These are phyloP conservation scores for Nemurella pictetii DNA, from an alignment of 2,888 invertebrate species.

Conservation along the genomic window DNA sequence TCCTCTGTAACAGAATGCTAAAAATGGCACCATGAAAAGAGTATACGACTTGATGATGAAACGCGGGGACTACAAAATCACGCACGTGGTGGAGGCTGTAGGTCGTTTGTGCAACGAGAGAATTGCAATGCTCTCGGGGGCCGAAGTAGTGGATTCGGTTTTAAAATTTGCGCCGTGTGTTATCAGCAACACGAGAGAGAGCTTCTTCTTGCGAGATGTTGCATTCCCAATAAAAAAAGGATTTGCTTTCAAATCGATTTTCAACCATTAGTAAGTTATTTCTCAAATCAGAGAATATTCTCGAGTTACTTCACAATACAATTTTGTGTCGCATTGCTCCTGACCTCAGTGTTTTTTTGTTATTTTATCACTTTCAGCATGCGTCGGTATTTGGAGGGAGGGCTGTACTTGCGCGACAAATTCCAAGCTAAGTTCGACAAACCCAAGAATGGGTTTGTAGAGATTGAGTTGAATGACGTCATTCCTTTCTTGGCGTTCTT, in stretches of 20 bases:
- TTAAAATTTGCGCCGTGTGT: background rate
- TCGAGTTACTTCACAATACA: too few relatives aligned
- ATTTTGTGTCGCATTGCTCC: too few relatives aligned
- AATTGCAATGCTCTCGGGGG: background rate
- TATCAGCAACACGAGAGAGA: background rate
- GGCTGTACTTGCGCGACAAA: too few relatives aligned
- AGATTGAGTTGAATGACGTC: too few relatives aligned
- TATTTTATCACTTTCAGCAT: too few relatives aligned
- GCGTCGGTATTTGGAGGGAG: too few relatives aligned
- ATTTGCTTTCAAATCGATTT: background rate
- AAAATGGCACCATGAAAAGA: background rate
- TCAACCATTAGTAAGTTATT: background rate
- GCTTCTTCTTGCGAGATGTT: background rate
- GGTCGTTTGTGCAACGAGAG: background rate
- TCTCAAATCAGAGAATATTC: too few relatives aligned
- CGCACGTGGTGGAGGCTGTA: background rate
- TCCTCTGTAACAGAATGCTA: background rate
- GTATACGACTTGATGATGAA: background rate
- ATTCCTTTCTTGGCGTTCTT: too few relatives aligned
- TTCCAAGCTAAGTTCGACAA: too few relatives aligned
- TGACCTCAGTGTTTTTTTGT: too few relatives aligned
- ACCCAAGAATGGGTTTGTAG: too few relatives aligned
- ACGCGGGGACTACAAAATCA: background rate
- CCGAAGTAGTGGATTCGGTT: background rate
- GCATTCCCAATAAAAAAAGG: background rate